Percentiles rank a stretch among this genome's conserved stretches.
These are phyloP conservation scores for Eueremaeus valkanovi DNA, from an alignment of 2,888 invertebrate genomes.

Conservation along the genomic window DNA sequence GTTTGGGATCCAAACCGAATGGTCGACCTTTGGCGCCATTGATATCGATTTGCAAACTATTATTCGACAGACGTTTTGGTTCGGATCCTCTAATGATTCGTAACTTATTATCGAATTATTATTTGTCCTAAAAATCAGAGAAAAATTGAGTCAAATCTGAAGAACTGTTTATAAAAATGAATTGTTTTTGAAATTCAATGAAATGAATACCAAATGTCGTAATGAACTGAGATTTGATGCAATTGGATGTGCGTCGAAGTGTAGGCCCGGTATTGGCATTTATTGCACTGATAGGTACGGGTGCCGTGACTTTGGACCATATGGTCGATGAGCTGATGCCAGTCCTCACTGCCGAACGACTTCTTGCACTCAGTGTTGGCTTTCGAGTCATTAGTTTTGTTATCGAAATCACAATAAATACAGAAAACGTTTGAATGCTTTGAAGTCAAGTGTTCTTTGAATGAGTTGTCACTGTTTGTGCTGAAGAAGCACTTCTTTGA, in stretches of 20 bases:
- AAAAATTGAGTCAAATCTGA: not conserved
- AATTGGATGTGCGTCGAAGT: constrained; percentile 27
- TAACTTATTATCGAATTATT: not conserved
- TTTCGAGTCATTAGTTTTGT: not conserved
- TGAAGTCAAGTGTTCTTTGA: not conserved
- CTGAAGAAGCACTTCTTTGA: not conserved
- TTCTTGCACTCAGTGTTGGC: not conserved
- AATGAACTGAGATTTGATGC: constrained; percentile 25
- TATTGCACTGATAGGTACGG: constrained; percentile 34
- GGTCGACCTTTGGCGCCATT: not conserved
- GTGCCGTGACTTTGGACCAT: constrained; percentile 15
- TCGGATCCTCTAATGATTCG: not conserved
- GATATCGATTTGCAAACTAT: not conserved
- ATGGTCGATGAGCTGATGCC: not conserved
- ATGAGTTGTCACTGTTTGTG: not conserved
- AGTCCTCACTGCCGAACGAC: not conserved
- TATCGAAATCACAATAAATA: not conserved
- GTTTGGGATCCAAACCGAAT: not conserved
- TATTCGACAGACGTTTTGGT: not conserved
- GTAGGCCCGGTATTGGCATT: constrained; percentile 26
- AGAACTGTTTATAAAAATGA: not conserved
- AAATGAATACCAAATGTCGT: not conserved
- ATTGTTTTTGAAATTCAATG: not conserved
- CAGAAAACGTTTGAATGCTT: not conserved
- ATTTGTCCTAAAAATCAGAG: not conserved